Evolutionary conservation across 2,113 vertebrate genomes (phyloP).

Genomic region (Cheirogaleus medius): DNA sequence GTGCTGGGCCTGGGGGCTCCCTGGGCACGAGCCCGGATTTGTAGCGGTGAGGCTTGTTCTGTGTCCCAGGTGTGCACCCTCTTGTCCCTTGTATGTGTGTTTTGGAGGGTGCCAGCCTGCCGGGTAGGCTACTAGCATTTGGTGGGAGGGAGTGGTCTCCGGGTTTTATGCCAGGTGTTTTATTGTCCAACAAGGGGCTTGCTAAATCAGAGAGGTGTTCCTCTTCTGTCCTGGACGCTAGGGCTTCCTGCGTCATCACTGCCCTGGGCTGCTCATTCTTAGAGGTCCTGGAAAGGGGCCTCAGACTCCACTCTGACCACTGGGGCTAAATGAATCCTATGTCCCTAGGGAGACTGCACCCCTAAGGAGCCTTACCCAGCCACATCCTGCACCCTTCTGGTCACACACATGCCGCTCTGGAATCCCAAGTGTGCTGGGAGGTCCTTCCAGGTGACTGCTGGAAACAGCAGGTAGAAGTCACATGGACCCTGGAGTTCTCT

Average conservation of each 20-base stretch:
- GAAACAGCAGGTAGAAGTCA: neutral
- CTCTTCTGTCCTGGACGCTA: fast-evolving
- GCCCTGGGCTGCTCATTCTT: neutral
- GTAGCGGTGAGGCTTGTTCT: too few species aligned
- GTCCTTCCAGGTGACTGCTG: neutral
- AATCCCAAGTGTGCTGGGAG: fast-evolving
- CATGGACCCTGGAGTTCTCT: fast-evolving
- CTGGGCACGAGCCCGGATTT: fast-evolving
- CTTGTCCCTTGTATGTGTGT: neutral
- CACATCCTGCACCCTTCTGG: fast-evolving
- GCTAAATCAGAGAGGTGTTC: neutral
- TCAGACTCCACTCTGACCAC: fast-evolving
- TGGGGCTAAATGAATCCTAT: neutral
- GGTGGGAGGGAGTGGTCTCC: fast-evolving
- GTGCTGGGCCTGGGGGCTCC: neutral
- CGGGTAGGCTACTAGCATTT: neutral
- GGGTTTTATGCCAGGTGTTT: fast-evolving
- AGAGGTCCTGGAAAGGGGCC: neutral
- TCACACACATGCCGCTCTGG: fast-evolving
- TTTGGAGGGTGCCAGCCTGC: neutral
- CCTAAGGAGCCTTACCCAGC: too few species aligned
- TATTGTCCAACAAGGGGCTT: fast-evolving
- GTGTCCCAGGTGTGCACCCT: neutral
- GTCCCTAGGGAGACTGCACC: fast-evolving
- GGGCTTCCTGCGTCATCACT: fast-evolving